phyloP scores from a whole-genome alignment of 1,140 invertebrate genomes.

The Neotoxoptera formosana region DNA sequence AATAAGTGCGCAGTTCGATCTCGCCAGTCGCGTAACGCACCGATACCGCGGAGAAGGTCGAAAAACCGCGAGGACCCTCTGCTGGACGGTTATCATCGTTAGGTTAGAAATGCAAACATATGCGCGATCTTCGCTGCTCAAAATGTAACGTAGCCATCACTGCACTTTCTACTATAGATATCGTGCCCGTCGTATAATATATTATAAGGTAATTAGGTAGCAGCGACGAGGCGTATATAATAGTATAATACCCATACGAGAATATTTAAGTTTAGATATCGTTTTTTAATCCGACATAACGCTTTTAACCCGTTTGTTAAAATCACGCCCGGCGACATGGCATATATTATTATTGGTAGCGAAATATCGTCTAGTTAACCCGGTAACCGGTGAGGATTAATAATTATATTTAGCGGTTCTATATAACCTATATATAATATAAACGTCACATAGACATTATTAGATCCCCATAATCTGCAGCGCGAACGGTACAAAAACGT shows the following conservation, averaged over 20 bases:
- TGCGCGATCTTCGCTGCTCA: background rate
- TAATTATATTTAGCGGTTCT: background rate
- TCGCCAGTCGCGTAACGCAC: too few relatives aligned
- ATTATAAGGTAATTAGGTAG: background rate
- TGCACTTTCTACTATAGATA: background rate
- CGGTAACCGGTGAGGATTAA: background rate
- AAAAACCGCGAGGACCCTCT: background rate
- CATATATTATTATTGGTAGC: background rate
- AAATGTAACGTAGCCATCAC: background rate
- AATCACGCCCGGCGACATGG: background rate
- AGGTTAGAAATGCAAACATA: background rate
- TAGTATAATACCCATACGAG: background rate
- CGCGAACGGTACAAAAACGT: background rate
- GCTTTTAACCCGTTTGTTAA: background rate
- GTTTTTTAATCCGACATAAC: background rate
- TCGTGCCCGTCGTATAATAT: background rate
- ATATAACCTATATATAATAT: background rate
- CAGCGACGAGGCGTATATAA: background rate
- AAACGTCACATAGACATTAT: background rate
- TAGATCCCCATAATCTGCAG: too few relatives aligned
- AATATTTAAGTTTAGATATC: background rate
- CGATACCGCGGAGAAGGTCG: background rate
- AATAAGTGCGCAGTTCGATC: background rate
- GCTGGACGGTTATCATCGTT: background rate
- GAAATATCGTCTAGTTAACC: background rate